Percentiles rank a stretch among this genome's conserved stretches.
Conservation (phyloP, 1,140 invertebrate genomes). For the Mesaphorura yosii region DNA sequence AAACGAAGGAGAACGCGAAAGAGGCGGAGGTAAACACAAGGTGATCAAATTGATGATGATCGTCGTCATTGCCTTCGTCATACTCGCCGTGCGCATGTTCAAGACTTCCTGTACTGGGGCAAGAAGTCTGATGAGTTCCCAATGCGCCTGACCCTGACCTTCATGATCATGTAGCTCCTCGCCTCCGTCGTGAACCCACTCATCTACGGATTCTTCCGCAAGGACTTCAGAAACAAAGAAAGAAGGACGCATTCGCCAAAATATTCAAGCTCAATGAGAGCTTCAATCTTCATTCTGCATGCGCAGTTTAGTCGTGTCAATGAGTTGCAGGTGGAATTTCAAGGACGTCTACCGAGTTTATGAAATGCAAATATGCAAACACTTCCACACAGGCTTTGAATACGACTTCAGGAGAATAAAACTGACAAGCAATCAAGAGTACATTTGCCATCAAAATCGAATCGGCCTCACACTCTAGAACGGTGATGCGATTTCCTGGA, state of each 20-base stretch:
- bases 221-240: slow-evolving; percentile 22
- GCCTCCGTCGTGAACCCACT: slow-evolving; percentile 16
- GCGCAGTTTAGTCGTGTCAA: no score
- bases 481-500: no score
- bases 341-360: no score
- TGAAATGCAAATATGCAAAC: no score
- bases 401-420: no score
- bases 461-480: no score
- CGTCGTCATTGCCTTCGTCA: slow-evolving; percentile 10
- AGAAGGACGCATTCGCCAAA: slow-evolving; percentile 6
- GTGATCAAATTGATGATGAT: slow-evolving; percentile 20
- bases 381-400: no score
- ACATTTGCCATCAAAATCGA: no score
- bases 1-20: slow-evolving; percentile 10
- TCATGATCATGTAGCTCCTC: slow-evolving; percentile 2
- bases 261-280: no score
- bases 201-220: slow-evolving; percentile 18
- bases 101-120: background rate
- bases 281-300: no score
- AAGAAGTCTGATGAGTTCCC: background rate
- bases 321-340: no score
- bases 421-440: no score
- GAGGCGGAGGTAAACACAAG: slow-evolving; percentile 5
- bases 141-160: background rate
- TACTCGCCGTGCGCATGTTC: slow-evolving; percentile 12